Conservation (phyloP, 53 echinoderm and acorn worm genomes). For the Glandiceps talaboti region DNA sequence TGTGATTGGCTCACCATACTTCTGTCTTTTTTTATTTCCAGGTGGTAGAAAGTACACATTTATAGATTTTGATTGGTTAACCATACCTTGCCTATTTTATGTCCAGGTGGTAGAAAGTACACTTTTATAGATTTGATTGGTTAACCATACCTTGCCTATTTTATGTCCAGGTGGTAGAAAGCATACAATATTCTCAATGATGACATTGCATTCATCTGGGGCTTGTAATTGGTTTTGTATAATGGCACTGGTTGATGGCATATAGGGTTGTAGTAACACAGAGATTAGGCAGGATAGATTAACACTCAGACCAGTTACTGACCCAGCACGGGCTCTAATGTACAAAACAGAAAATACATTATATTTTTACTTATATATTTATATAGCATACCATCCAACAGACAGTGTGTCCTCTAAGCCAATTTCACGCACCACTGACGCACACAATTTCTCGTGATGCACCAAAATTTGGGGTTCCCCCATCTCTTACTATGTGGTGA, state of each 20-base stretch:
- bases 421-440: too few relatives aligned
- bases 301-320: constrained; percentile 54
- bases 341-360: too few relatives aligned
- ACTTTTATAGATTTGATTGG: too few relatives aligned
- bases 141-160: constrained; percentile 84
- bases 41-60: constrained; percentile 53
- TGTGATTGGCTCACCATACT: too few relatives aligned
- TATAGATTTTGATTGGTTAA: too few relatives aligned
- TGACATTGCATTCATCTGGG: constrained; percentile 38
- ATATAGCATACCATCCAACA: too few relatives aligned
- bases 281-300: constrained; percentile 87
- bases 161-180: constrained; percentile 70
- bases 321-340: constrained; percentile 56
- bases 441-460: too few relatives aligned
- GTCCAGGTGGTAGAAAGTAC: constrained; percentile 56
- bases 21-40: constrained; percentile 89
- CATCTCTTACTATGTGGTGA: too few relatives aligned
- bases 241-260: constrained; percentile 72
- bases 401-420: too few relatives aligned
- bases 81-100: constrained; percentile 85
- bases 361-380: too few relatives aligned
- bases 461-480: too few relatives aligned
- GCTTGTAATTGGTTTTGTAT: constrained; percentile 82
- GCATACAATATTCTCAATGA: constrained; percentile 71
- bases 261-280: constrained; percentile 74